These are phyloP conservation scores for Panthera leo DNA, from an alignment of 2,113 vertebrate species.

Conservation along the genomic window DNA sequence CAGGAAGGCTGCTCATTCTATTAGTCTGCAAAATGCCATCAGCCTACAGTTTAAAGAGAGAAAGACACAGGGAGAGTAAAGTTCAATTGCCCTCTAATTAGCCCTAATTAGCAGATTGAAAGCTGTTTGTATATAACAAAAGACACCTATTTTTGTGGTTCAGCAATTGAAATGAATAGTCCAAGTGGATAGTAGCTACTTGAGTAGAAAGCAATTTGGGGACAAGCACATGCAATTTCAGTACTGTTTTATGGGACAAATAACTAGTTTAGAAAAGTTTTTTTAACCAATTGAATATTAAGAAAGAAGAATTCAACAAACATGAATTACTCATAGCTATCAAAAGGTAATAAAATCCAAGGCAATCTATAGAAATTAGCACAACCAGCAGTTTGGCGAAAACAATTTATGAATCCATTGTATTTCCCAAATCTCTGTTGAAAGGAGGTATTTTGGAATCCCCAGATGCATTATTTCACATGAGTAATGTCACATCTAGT, in stretches of 20 bases:
- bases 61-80: conserved; percentile 49
- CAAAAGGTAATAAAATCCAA: conserved; percentile 31
- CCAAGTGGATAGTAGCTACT: background rate
- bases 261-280: background rate
- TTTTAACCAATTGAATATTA: background rate
- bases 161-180: conserved; percentile 43
- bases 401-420: background rate
- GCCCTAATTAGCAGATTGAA: conserved; percentile 61
- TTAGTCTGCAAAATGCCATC: conserved; percentile 49
- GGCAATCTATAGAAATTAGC: background rate
- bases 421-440: background rate
- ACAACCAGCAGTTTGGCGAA: background rate
- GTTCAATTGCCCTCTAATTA: conserved; percentile 70
- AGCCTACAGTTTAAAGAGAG: conserved; percentile 45
- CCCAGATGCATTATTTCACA: background rate
- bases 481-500: background rate
- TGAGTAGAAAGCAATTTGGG: conserved; percentile 14
- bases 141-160: conserved; percentile 54
- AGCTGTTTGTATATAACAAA: conserved; percentile 57
- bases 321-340: background rate
- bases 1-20: conserved; percentile 2
- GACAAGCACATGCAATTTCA: background rate
- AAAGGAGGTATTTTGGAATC: conserved; percentile 6
- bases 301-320: conserved; percentile 39
- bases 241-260: background rate